Percentiles rank a stretch among this genome's conserved stretches.
Evolutionary conservation across 2,888 invertebrate species (phyloP).

Genomic region (Idaea dimidiata): DNA sequence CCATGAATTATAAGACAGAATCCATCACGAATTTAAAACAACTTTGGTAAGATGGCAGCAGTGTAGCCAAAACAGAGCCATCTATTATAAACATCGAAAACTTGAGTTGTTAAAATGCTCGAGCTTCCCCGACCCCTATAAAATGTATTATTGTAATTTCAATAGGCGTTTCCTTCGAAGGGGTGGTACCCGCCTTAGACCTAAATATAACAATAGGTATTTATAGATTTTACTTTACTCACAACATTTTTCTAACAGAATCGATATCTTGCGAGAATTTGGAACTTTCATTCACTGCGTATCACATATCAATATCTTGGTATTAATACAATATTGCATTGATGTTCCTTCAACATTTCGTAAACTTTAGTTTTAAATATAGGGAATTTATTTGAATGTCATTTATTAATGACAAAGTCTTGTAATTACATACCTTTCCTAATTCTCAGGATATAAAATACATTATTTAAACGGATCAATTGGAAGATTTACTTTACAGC

Average conservation of each 20-base stretch:
- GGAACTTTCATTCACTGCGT: neutral
- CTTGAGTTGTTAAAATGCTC: constrained; percentile 9
- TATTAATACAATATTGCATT: too few relatives aligned
- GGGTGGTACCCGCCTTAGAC: constrained; percentile 52
- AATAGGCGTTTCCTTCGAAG: constrained; percentile 52
- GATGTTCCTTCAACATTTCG: constrained; percentile 12
- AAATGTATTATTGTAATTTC: constrained; percentile 27
- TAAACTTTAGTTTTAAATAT: neutral
- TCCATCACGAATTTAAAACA: neutral
- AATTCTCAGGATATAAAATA: too few relatives aligned
- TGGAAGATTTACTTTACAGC: too few relatives aligned
- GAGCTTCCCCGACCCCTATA: constrained; percentile 15
- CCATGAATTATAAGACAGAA: neutral
- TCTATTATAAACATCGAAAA: constrained; percentile 35
- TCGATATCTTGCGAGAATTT: constrained; percentile 13
- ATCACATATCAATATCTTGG: too few relatives aligned
- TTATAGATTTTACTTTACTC: constrained; percentile 19
- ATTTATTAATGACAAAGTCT: neutral
- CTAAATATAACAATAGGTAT: constrained; percentile 42
- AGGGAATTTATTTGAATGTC: neutral
- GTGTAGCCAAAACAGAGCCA: constrained; percentile 35
- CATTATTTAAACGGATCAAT: too few relatives aligned
- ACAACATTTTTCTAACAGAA: constrained; percentile 11
- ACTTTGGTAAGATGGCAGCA: constrained; percentile 41
- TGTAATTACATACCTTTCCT: neutral